Conservation (phyloP, 2,888 invertebrate genomes). For the Cosmia pyralina region DNA sequence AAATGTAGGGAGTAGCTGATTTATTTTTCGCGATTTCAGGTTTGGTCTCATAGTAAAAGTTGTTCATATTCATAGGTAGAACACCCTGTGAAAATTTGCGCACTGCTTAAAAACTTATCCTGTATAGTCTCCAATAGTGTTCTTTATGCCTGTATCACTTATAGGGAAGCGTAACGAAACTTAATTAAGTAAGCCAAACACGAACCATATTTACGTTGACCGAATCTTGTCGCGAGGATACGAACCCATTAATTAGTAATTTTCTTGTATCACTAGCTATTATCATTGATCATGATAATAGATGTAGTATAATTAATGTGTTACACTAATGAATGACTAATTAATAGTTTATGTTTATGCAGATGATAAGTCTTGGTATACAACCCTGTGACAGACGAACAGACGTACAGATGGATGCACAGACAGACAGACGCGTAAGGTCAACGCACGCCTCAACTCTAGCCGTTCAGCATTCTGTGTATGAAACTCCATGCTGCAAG, state of each 20-base stretch:
- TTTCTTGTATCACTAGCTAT: neutral
- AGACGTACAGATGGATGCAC: too few species aligned
- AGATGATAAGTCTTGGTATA: conserved; percentile 6
- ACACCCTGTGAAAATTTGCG: too few species aligned
- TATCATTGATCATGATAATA: conserved; percentile 23
- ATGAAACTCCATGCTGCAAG: neutral
- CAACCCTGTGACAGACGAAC: neutral
- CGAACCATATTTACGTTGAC: conserved; percentile 6
- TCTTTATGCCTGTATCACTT: conserved; percentile 1
- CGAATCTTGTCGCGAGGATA: conserved; percentile 5
- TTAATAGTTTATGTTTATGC: conserved; percentile 23
- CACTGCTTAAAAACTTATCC: too few species aligned
- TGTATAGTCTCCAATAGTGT: neutral
- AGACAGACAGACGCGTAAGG: neutral
- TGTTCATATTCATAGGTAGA: too few species aligned
- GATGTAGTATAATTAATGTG: conserved; percentile 9
- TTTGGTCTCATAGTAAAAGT: too few species aligned
- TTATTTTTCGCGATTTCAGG: too few species aligned
- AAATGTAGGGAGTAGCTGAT: too few species aligned
- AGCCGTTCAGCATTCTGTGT: neutral
- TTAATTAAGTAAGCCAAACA: conserved; percentile 21
- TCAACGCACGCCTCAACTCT: neutral
- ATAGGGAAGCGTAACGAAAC: neutral
- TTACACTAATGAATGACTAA: conserved; percentile 10
- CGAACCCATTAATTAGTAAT: conserved; percentile 1